Evolutionary conservation across 1,140 invertebrate genomes (phyloP), one percentile per base, ranked within the genome.

Genomic region (Drosophila sp.): DNA sequence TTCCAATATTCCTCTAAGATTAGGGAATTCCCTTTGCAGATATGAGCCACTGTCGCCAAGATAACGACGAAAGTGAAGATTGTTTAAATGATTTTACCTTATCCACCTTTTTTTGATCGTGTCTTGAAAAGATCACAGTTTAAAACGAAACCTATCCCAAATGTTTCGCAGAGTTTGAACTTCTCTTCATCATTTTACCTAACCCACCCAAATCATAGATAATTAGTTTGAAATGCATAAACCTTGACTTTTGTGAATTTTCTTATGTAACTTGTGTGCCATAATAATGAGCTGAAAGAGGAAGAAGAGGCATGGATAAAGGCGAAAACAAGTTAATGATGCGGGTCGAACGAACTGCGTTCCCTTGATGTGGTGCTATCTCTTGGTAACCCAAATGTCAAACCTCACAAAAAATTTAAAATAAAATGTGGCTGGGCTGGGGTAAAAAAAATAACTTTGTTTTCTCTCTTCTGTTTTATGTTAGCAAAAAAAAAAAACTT

Each of bases 301-400:
- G 44, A 75, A 75, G 68, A 75, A 67, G 61, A 64, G 11, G 47
- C 32, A 60, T 56, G 60, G n/a, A 3, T 3, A 64, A 29, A 41
- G 54, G 23, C 60, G 62, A 57, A 44, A 82, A 72, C 73, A 86
- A 86, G 77, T 87, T 86, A 86, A 86, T 86, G 83, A 86, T 86
- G 83, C 83, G 79, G 76, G 83, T 79, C 79, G 60, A 47, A 62
- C 57, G 33, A 66, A 55, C n/a, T 30, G 17, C 23, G 65, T 68
- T 60, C 25, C 47, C 63, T 17, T 17, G 17, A 17, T 17, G 17
- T 17, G 58, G 70, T 41, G 54, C 35, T 38, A 10, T 38, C 35
- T 11, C 35, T 38, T 81, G 62, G 73, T 80, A 77, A 60, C 79
- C 80, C 32, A 86, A 86, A 86, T 86, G 82, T 86, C 82, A 86